Evolutionary conservation across 2,113 vertebrate species (phyloP).

Genomic region (Lontra canadensis): DNA sequence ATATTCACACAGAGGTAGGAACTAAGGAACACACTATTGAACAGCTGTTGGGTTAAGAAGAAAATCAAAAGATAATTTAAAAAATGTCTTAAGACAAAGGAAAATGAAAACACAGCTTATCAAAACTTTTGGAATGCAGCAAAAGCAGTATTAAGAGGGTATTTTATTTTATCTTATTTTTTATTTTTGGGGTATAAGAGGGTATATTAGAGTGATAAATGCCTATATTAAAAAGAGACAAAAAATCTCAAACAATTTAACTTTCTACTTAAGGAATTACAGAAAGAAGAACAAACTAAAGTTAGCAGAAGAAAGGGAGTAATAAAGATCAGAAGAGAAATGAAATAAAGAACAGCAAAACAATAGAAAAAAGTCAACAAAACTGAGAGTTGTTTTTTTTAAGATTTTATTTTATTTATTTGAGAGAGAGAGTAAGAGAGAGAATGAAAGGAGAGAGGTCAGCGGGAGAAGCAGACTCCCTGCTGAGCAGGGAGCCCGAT

Average conservation of each 20-base stretch:
- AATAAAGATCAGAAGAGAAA: neutral
- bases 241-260: neutral
- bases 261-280: neutral
- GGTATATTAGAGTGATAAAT: neutral
- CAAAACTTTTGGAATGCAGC: neutral
- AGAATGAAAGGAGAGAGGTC: too few species aligned
- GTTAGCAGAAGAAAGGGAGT: neutral
- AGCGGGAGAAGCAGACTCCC: too few species aligned
- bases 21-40: neutral
- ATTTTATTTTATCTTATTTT: neutral
- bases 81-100: neutral
- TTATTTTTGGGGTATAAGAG: too few species aligned
- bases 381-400: neutral
- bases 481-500: too few species aligned
- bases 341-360: neutral
- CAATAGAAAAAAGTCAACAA: neutral
- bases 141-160: neutral
- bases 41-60: neutral
- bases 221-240: neutral
- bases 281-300: neutral
- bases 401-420: too few species aligned
- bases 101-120: neutral
- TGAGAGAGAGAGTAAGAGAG: too few species aligned
- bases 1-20: neutral
- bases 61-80: neutral